These are phyloP conservation scores for Corbicula japonica DNA, from an alignment of 2,888 invertebrate genomes.

Conservation along the genomic window DNA sequence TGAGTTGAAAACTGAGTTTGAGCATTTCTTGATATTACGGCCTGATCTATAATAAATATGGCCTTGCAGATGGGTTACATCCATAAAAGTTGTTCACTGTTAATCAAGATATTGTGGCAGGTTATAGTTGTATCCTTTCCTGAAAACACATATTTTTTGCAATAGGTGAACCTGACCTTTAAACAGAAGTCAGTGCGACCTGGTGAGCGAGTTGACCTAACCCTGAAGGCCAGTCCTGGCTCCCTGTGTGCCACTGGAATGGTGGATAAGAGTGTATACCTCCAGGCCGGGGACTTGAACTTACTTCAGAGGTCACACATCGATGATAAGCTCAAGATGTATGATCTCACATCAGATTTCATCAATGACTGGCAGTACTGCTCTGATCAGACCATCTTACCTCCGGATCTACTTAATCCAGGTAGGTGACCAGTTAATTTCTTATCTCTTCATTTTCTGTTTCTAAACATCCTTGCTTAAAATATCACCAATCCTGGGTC, in stretches of 20 bases:
- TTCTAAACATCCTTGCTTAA: too few relatives aligned
- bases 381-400: slow-evolving; percentile 46
- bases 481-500: too few relatives aligned
- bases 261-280: slow-evolving; percentile 89
- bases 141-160: slow-evolving; percentile 6
- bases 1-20: too few relatives aligned
- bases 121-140: slow-evolving; percentile 30
- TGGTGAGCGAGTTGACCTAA: slow-evolving; percentile 87
- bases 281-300: slow-evolving; percentile 82
- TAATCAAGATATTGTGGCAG: too few relatives aligned
- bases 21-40: too few relatives aligned
- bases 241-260: slow-evolving; percentile 89
- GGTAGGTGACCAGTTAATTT: neutral
- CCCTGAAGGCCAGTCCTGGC: slow-evolving; percentile 88
- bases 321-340: slow-evolving; percentile 35
- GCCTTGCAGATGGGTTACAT: too few relatives aligned
- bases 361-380: slow-evolving; percentile 63
- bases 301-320: slow-evolving; percentile 60
- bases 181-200: slow-evolving; percentile 87
- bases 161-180: slow-evolving; percentile 82
- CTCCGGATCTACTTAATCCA: slow-evolving; percentile 28
- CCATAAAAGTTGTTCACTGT: too few relatives aligned
- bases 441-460: too few relatives aligned
- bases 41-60: too few relatives aligned
- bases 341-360: slow-evolving; percentile 64